A percentile compares a stretch with the other conserved stretches of the same genome.
phyloP scores from a whole-genome alignment of 2,888 invertebrate species.

The Polymixis lichenea region DNA sequence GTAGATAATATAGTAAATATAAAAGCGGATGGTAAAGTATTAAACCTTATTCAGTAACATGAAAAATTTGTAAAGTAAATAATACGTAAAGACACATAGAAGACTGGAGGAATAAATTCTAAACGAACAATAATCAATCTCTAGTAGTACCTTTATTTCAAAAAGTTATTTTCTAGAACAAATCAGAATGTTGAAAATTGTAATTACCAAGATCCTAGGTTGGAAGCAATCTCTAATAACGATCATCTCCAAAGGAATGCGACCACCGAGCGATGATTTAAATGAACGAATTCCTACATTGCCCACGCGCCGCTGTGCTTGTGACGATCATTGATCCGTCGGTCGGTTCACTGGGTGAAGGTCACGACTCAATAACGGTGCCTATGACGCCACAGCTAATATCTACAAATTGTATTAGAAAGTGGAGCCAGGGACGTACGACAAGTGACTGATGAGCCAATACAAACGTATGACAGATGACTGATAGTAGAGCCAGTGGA shows the following conservation, averaged over 20 bases:
- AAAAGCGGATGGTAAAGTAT: too few species aligned
- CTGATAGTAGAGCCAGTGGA: background rate
- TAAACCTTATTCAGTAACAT: background rate
- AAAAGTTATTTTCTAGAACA: background rate
- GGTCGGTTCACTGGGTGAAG: constrained; percentile 54
- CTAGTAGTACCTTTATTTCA: background rate
- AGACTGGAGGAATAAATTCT: background rate
- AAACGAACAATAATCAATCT: background rate
- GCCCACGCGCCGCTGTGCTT: constrained; percentile 1
- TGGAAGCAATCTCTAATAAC: background rate
- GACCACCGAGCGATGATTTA: constrained; percentile 1
- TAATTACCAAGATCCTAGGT: background rate
- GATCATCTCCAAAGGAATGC: constrained; percentile 24
- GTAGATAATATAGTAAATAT: background rate
- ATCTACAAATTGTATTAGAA: constrained; percentile 41
- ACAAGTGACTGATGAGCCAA: constrained; percentile 21
- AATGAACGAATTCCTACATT: constrained; percentile 1
- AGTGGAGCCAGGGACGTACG: constrained; percentile 28
- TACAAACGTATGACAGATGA: background rate
- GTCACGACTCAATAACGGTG: constrained; percentile 46
- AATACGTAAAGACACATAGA: too few species aligned
- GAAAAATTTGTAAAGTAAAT: too few species aligned
- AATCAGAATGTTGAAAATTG: background rate
- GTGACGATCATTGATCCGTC: constrained; percentile 51
- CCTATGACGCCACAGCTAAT: constrained; percentile 48